Base-by-base conservation (phyloP, 2,888 invertebrate genomes). In the Piscicola geometra region DNA sequence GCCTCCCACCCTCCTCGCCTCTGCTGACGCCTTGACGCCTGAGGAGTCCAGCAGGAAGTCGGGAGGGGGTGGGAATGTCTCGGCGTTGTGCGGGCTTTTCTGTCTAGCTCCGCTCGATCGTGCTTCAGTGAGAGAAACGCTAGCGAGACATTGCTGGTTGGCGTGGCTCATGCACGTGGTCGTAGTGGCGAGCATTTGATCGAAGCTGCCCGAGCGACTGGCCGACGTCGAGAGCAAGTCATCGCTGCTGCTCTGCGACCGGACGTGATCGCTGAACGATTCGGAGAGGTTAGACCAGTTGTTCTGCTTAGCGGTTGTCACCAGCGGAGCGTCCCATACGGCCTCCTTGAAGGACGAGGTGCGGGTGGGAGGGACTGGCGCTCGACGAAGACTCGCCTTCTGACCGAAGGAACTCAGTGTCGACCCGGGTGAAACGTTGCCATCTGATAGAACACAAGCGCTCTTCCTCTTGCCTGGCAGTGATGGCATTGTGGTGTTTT, bases 351-450 rank as follows among this genome's bases (percentile, higher is more conserved):
- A 93, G 73, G 93, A 93, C 86, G 92, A 92, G 80, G 96, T 96
- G 81, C 96, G 89, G 86, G 95, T 94, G 47, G 96, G 96, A 78
- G 96, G 96, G 30, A 94, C 92, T 67, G 97, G 97, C 36, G 95
- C 94, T 86, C 94, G 94, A 72, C 75, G 78, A 15, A 67, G 64
- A 30, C 67, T 74, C 36, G 69, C 35, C 47, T 78, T 78, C 36
- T n/a, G 64, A 30, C 64, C 50, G 1, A 83, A 79, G 21, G 80
- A 80, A 52, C 79, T 80, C 25, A 82, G 78, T 3, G 81, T 81
- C n/a, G 80, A 79, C 69, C 82, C 81, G 3, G 81, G 80, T 41
- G 71, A 71, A 9, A 52, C 36, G 32, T 52, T 71, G 18, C n/a
- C 33, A 5, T 52, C 71, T 28, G 56, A 71, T 3, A 50, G 32